These are phyloP conservation scores for Pseudochirops cupreus DNA, from an alignment of 2,797 vertebrate species.

Conservation along the genomic window DNA sequence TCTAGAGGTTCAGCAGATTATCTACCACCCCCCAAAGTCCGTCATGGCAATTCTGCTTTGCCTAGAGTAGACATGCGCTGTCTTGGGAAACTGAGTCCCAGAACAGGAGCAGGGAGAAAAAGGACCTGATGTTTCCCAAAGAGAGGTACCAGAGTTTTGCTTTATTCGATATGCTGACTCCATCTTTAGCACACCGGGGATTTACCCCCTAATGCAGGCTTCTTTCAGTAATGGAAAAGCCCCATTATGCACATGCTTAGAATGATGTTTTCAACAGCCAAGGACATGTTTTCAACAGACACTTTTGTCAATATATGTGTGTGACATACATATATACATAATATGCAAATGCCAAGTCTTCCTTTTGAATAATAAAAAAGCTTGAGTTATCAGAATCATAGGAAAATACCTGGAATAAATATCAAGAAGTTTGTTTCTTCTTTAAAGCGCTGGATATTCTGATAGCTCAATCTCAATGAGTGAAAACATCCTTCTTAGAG, in stretches of 20 bases:
- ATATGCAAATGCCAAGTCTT: background rate
- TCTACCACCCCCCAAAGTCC: background rate
- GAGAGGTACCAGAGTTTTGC: background rate
- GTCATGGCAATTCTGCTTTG: background rate
- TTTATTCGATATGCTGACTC: background rate
- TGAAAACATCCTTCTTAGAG: background rate
- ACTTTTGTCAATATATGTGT: background rate
- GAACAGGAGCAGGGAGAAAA: background rate
- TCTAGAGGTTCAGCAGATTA: too few species aligned
- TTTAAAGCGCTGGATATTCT: background rate
- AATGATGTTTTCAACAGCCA: constrained; percentile 14
- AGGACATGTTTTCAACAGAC: constrained; percentile 4
- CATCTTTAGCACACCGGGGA: background rate
- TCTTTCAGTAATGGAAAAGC: constrained; percentile 2
- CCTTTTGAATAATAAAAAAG: background rate
- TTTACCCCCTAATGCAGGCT: background rate
- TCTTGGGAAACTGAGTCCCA: constrained; percentile 11
- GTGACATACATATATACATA: constrained; percentile 3
- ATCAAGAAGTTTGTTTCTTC: background rate
- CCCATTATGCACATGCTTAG: constrained; percentile 17
- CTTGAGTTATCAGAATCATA: background rate
- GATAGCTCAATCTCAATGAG: background rate
- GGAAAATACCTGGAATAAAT: background rate
- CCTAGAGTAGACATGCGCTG: background rate
- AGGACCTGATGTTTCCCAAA: background rate